phyloP scores from a whole-genome alignment of 1,140 invertebrate genomes.

The Drosophila lini region DNA sequence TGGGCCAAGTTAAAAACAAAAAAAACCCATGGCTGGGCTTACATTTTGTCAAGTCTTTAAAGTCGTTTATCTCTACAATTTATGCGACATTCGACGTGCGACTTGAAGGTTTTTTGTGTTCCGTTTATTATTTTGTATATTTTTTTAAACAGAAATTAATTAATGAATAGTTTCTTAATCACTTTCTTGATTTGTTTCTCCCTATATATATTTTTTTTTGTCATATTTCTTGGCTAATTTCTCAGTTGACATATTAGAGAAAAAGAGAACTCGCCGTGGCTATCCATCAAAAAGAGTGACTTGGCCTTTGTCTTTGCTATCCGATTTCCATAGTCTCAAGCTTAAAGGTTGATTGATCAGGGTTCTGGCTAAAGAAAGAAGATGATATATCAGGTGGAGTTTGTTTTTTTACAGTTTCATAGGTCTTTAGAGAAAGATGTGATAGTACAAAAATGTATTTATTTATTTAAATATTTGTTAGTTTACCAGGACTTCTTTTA shows the following conservation, averaged over 20 bases:
- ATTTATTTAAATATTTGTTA: neutral
- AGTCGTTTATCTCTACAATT: conserved; percentile 31
- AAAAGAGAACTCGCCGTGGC: conserved; percentile 8
- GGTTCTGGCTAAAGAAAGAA: neutral
- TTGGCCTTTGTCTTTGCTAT: conserved; percentile 11
- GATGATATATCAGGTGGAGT: neutral
- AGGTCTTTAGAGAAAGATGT: neutral
- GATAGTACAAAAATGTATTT: too few relatives aligned
- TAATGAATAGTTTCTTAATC: conserved; percentile 17
- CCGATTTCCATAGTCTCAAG: neutral
- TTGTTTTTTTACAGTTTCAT: neutral
- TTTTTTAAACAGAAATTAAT: conserved; percentile 23
- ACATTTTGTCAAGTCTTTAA: conserved; percentile 24
- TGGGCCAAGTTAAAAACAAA: conserved; percentile 5
- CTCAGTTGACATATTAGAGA: conserved; percentile 20
- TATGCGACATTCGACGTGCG: conserved; percentile 39
- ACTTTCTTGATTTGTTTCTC: neutral
- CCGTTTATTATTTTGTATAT: neutral
- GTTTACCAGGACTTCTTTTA: neutral
- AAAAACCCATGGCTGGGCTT: conserved; percentile 4
- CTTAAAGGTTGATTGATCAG: conserved; percentile 29
- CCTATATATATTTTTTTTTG: neutral
- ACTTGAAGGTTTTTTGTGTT: conserved; percentile 36
- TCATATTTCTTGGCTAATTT: conserved; percentile 4
- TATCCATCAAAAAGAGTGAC: conserved; percentile 29